phyloP scores from a whole-genome alignment of 1,140 invertebrate species.

The Panagrolaimus sp. region DNA sequence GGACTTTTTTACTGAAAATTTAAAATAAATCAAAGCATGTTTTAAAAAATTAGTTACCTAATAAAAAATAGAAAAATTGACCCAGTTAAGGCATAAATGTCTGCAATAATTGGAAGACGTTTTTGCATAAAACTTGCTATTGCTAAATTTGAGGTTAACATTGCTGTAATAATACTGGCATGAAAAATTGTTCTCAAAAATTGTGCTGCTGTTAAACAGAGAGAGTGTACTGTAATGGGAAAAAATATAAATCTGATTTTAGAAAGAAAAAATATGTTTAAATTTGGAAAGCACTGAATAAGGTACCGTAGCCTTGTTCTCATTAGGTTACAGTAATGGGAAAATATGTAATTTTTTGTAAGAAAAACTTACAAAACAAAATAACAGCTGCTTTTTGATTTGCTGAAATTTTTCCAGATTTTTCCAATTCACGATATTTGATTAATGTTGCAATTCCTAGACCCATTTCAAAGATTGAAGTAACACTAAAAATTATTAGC shows the following conservation, averaged over 20 bases:
- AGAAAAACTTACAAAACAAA: conserved; percentile 10
- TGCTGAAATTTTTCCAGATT: neutral
- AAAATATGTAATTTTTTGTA: too few species aligned
- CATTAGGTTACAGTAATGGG: too few species aligned
- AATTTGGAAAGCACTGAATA: too few species aligned
- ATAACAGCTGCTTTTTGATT: neutral
- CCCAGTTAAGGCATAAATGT: conserved; percentile 9
- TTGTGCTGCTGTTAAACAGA: neutral
- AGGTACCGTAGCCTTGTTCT: too few species aligned
- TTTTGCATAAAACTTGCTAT: neutral
- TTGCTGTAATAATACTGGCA: neutral
- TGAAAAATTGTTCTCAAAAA: conserved; percentile 2
- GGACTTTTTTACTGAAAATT: too few species aligned
- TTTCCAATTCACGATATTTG: neutral
- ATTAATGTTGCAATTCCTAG: neutral
- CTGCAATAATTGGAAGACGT: neutral
- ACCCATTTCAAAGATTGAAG: neutral
- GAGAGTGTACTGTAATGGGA: neutral
- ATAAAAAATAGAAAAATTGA: conserved; percentile 2
- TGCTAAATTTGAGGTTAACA: neutral
- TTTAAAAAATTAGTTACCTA: neutral
- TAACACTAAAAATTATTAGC: neutral
- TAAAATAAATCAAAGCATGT: too few species aligned
- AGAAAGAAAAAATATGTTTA: too few species aligned
- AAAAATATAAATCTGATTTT: too few species aligned